Evolutionary conservation across 2,797 vertebrate species (phyloP), one percentile per base, ranked within the genome.

Genomic region (Sitta carolinensis): DNA sequence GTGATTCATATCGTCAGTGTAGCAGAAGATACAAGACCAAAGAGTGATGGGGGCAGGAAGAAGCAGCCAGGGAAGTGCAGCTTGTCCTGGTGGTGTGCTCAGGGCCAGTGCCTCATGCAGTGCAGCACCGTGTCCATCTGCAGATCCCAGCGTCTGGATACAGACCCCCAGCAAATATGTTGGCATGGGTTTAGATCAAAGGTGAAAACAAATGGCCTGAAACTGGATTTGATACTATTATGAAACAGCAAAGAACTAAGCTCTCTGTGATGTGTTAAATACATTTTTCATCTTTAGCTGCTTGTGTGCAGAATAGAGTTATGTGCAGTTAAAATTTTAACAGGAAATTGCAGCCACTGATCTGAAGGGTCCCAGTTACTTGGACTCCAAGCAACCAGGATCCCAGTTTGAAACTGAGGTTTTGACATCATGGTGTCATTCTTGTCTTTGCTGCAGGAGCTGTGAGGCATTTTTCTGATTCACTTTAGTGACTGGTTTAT

Each of bases 101-200:
- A 8, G 6, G 55, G 20, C 15, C 5, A 1, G 36, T 23, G n/a
- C 16, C 13, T 9, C 1, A 0, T 6, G 6, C 43, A 29, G 50
- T 2, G 2, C 51, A 29, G 73, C 40, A 3, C 18, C 2, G 2
- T 2, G 2, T 36, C 14, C 4, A 15, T 22, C 51, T 34, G 2
- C 52, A 48, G 5, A 26, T 57, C 66, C 21, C 43, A 42, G 36
- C 1, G 0, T 5, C 38, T 7, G 11, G n/a, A 25, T 70, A 9
- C 45, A 26, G 40, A 26, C 18, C 5, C 6, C 32, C 43, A 30
- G 11, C 36, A 26, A 43, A 26, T 11, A 34, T 0, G 0, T 2
- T 9, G 0, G 19, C 2, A 3, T 40, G 9, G 9, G 7, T 50
- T 74, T 81, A 14, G 47, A 90, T 62, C 19, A 2, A 59, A 83